Percentiles rank a stretch among this genome's conserved stretches.
These are phyloP conservation scores for Cinara cedri DNA, from an alignment of 2,888 invertebrate species.

Conservation along the genomic window DNA sequence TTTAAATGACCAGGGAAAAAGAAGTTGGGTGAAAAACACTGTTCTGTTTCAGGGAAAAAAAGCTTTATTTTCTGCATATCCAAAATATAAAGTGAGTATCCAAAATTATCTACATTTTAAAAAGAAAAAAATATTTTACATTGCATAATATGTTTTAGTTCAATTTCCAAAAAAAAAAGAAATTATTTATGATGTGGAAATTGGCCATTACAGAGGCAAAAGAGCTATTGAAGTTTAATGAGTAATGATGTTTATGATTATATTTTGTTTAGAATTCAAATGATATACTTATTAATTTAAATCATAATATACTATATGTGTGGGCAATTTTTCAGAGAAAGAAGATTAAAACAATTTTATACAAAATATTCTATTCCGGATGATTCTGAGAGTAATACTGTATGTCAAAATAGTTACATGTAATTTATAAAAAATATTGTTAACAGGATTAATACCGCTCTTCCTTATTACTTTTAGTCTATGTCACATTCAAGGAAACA, in stretches of 20 bases:
- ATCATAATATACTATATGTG: background rate
- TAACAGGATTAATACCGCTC: background rate
- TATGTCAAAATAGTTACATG: slow-evolving; percentile 15
- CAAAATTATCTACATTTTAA: background rate
- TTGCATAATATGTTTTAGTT: slow-evolving; percentile 5
- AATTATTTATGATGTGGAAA: slow-evolving; percentile 68
- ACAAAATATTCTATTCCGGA: background rate
- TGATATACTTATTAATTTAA: background rate
- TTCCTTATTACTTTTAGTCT: slow-evolving; percentile 7
- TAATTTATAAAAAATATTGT: background rate
- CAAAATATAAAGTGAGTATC: slow-evolving; percentile 34
- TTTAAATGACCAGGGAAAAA: slow-evolving; percentile 83
- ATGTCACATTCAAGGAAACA: slow-evolving; percentile 45
- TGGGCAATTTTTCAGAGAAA: slow-evolving; percentile 36
- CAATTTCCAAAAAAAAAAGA: slow-evolving; percentile 41
- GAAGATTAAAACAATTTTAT: slow-evolving; percentile 15
- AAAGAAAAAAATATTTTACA: no score
- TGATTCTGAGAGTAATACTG: background rate
- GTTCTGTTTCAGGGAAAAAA: slow-evolving; percentile 36
- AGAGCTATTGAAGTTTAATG: slow-evolving; percentile 64
- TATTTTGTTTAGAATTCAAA: background rate
- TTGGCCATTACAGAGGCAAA: slow-evolving; percentile 79
- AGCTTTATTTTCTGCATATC: slow-evolving; percentile 18
- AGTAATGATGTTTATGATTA: no score
- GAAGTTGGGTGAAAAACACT: slow-evolving; percentile 76